These are phyloP conservation scores for Nephrocerus scutellatus DNA, from an alignment of 2,888 invertebrate species.

Conservation along the genomic window DNA sequence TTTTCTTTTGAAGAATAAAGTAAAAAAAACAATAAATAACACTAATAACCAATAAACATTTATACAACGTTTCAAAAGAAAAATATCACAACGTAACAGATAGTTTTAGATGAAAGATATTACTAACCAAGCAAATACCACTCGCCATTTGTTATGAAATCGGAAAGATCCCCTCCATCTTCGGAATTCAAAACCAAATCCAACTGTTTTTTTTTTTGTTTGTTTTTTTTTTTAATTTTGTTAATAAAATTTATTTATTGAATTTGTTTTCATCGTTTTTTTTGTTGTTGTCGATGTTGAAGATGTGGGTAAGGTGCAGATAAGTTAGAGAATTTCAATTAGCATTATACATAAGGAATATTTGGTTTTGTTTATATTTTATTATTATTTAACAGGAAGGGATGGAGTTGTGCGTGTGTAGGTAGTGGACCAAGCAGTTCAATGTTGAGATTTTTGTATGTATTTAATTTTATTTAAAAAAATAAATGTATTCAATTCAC, in stretches of 20 bases:
- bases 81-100: too few species aligned
- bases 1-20: too few species aligned
- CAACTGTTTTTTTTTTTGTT: conserved; percentile 57
- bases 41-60: conserved; percentile 4
- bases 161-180: conserved; percentile 88
- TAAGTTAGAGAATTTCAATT: too few species aligned
- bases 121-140: conserved; percentile 96
- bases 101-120: conserved; percentile 14
- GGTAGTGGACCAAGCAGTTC: too few species aligned
- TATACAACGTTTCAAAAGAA: too few species aligned
- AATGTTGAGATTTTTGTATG: conserved; percentile 15
- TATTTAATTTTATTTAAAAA: conserved; percentile 14
- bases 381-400: too few species aligned
- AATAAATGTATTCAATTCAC: too few species aligned
- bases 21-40: conserved; percentile 1
- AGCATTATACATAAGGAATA: too few species aligned
- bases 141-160: conserved; percentile 98
- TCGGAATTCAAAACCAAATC: conserved; percentile 93
- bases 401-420: too few species aligned
- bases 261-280: conserved; percentile 9
- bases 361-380: too few species aligned
- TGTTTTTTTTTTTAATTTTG: conserved; percentile 21
- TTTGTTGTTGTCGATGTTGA: too few species aligned
- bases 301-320: too few species aligned
- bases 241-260: conserved; percentile 18